Conservation (phyloP, 2,797 vertebrate genomes). For the Anomalospiza imberbis region DNA sequence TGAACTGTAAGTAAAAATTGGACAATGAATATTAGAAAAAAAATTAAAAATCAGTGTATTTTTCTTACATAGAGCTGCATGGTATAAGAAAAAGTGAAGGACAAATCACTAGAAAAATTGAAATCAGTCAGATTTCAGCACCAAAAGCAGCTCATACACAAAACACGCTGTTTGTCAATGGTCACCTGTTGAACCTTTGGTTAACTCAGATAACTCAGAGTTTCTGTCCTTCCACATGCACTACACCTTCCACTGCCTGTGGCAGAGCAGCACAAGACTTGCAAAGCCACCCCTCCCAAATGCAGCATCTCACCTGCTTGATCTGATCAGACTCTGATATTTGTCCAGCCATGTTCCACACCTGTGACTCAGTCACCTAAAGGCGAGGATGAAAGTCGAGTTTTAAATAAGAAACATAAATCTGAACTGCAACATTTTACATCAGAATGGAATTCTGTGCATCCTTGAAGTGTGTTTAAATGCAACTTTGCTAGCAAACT, state of each 20-base stretch:
- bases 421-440: not conserved
- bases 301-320: constrained; percentile 86
- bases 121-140: not conserved
- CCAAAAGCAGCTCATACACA: not conserved
- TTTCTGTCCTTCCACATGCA: not conserved
- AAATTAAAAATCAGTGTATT: not conserved
- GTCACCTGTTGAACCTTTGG: not conserved
- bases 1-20: constrained; percentile 82
- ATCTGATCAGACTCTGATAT: constrained; percentile 93
- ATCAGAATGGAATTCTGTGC: not conserved
- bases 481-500: not conserved
- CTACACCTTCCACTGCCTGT: not conserved
- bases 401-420: not conserved
- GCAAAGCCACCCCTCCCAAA: not conserved
- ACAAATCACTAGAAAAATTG: not conserved
- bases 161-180: not conserved
- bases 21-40: not conserved
- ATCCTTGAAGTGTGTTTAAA: not conserved
- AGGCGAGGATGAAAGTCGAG: not conserved
- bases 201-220: not conserved
- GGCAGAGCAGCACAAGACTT: not conserved
- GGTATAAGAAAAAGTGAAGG: not conserved
- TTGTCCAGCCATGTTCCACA: constrained; percentile 84
- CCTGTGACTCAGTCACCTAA: constrained; percentile 41
- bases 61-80: not conserved